These are phyloP conservation scores for Labeo calbasu DNA, from an alignment of 2,797 vertebrate genomes.

Conservation along the genomic window DNA sequence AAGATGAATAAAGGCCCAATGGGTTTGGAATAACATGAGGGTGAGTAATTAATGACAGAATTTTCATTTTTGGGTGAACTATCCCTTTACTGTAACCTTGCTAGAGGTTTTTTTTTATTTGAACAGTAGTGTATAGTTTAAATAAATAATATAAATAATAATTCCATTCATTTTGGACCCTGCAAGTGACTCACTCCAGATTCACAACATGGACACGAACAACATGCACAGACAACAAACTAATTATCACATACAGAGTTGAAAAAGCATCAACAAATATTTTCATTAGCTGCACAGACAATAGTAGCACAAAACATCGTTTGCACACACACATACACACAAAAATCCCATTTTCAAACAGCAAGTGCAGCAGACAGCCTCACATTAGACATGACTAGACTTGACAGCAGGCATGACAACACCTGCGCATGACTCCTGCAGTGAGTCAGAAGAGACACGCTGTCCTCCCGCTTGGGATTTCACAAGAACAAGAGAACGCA, in stretches of 20 bases:
- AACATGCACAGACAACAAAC: not conserved
- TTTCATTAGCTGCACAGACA: conserved; percentile 1
- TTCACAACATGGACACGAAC: not conserved
- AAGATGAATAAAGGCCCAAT: too few species aligned
- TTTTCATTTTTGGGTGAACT: too few species aligned
- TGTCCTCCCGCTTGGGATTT: conserved; percentile 31
- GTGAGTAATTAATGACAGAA: too few species aligned
- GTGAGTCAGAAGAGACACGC: conserved; percentile 23
- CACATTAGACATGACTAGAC: conserved; percentile 64
- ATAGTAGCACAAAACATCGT: conserved; percentile 1
- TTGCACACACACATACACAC: conserved; percentile 14
- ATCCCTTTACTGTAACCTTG: too few species aligned
- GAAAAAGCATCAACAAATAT: conserved; percentile 3
- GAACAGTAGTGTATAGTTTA: too few species aligned
- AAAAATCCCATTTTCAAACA: conserved; percentile 23
- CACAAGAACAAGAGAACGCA: conserved; percentile 20
- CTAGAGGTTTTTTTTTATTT: too few species aligned
- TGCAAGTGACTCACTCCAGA: not conserved
- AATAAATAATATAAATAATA: not conserved
- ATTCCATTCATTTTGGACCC: not conserved
- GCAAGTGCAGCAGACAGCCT: conserved; percentile 45
- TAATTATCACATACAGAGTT: not conserved
- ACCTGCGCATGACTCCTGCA: conserved; percentile 53
- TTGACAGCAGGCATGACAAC: conserved; percentile 66
- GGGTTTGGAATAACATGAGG: too few species aligned